Conservation (phyloP, 1,140 invertebrate species). For the Neodiprion lecontei region DNA sequence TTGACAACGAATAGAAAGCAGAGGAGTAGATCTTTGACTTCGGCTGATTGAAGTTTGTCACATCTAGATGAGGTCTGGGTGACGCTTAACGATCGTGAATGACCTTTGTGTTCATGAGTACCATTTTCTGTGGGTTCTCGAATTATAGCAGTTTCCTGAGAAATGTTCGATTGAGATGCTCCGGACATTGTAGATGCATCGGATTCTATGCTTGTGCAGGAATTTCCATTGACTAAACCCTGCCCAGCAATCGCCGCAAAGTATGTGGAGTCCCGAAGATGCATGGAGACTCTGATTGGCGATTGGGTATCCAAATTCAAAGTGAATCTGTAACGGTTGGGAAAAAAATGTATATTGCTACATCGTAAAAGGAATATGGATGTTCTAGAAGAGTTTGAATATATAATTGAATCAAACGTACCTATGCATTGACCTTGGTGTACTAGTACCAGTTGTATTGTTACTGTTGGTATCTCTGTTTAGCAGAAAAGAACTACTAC, state of each 20-base stretch:
- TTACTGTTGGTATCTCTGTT: constrained; percentile 35
- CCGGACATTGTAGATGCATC: constrained; percentile 66
- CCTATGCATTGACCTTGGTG: constrained; percentile 60
- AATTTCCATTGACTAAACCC: constrained; percentile 64
- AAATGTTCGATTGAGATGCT: constrained; percentile 66
- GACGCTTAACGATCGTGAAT: constrained; percentile 65
- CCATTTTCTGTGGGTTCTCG: constrained; percentile 52
- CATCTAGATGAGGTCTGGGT: constrained; percentile 66
- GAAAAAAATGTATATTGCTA: constrained; percentile 20
- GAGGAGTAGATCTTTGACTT: constrained; percentile 88
- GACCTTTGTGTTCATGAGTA: constrained; percentile 44
- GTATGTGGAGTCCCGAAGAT: constrained; percentile 76
- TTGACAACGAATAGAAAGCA: constrained; percentile 92
- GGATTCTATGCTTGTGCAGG: constrained; percentile 69
- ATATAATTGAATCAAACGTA: constrained; percentile 47
- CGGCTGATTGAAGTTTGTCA: constrained; percentile 77
- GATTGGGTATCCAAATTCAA: constrained; percentile 66
- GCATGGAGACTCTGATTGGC: constrained; percentile 66
- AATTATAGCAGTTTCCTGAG: constrained; percentile 70
- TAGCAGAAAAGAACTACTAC: constrained; percentile 58
- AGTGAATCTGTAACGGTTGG: constrained; percentile 57
- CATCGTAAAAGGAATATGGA: constrained; percentile 20
- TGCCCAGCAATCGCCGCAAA: constrained; percentile 81
- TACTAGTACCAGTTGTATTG: constrained; percentile 43
- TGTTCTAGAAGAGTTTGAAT: constrained; percentile 39